Percentiles rank a stretch among this genome's conserved stretches.
These are phyloP conservation scores for Pandion haliaetus DNA, from an alignment of 2,113 vertebrate genomes.

Conservation along the genomic window DNA sequence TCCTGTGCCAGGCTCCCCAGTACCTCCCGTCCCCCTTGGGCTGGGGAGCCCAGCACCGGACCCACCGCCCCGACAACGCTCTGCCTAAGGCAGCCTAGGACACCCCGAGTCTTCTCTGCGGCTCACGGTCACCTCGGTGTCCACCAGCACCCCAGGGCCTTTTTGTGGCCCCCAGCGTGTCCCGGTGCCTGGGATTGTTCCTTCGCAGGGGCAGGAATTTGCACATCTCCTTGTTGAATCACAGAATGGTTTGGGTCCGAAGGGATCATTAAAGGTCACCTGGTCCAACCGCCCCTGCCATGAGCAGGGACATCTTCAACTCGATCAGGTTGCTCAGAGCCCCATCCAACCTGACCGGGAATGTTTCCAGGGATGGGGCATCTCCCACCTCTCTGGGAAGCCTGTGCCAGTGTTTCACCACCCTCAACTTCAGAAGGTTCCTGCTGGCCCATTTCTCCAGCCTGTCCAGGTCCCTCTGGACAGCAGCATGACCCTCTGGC, in stretches of 20 bases:
- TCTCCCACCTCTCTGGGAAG: background rate
- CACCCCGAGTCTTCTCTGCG: too few species aligned
- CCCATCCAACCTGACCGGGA: too few species aligned
- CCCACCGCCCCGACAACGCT: background rate
- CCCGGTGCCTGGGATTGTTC: background rate
- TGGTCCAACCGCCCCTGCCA: too few species aligned
- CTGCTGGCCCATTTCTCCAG: too few species aligned
- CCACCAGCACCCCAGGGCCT: background rate
- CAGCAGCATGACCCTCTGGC: too few species aligned
- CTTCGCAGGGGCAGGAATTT: background rate
- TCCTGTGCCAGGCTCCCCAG: background rate
- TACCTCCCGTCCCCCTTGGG: background rate
- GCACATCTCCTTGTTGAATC: too few species aligned
- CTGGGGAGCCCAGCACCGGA: background rate
- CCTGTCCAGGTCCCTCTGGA: too few species aligned
- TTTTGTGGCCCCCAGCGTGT: background rate
- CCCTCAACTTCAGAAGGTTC: background rate
- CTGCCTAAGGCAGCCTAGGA: background rate
- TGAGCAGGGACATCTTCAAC: too few species aligned
- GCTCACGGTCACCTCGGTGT: accelerated
- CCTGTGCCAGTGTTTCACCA: background rate
- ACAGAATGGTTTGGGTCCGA: too few species aligned
- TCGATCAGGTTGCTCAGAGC: too few species aligned
- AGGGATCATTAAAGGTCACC: too few species aligned
- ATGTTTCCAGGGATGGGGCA: too few species aligned